Evolutionary conservation across 2,797 vertebrate species (phyloP).

Genomic region (Notamacropus eugenii): DNA sequence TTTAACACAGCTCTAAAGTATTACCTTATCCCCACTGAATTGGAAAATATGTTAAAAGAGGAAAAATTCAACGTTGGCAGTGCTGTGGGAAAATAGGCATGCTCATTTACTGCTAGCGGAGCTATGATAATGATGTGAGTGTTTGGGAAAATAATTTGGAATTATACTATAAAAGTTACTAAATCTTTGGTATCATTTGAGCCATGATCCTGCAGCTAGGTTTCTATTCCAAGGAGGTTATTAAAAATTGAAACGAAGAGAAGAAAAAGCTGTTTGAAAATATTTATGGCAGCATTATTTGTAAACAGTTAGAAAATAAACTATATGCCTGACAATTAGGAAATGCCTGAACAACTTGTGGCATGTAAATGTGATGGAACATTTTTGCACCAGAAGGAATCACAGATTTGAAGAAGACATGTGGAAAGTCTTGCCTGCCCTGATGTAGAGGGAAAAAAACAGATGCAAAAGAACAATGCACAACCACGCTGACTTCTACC

Average conservation of each 20-base stretch:
- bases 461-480: background rate
- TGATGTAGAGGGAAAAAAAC: background rate
- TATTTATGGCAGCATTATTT: background rate
- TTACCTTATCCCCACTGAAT: background rate
- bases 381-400: background rate
- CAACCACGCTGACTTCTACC: background rate
- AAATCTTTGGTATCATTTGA: background rate
- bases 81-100: background rate
- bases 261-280: background rate
- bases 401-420: background rate
- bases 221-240: background rate
- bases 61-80: background rate
- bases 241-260: background rate
- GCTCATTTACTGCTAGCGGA: background rate
- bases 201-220: background rate
- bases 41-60: slow-evolving; percentile 1
- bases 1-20: background rate
- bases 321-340: background rate
- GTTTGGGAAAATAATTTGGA: slow-evolving; percentile 2
- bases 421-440: background rate
- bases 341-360: background rate
- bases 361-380: background rate
- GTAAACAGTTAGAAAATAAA: background rate
- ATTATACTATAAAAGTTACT: background rate
- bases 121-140: background rate